A percentile compares a stretch with the other conserved stretches of the same genome.
Conservation (phyloP, 2,113 vertebrate genomes). For the Anarrhichthys ocellatus region DNA sequence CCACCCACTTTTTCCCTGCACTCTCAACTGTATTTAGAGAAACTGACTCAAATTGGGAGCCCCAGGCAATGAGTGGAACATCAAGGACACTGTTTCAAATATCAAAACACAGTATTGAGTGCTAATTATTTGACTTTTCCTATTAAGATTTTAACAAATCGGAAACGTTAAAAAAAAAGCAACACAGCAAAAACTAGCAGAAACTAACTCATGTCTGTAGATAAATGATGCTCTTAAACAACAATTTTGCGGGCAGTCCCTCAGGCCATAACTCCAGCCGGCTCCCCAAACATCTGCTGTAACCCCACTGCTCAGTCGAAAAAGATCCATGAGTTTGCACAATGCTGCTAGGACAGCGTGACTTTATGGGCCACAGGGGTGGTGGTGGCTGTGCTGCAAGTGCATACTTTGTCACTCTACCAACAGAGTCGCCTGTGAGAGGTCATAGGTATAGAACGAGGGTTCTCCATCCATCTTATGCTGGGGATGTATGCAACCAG, state of each 20-base stretch:
- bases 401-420: conserved; percentile 53
- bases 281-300: conserved; percentile 68
- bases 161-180: background rate
- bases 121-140: conserved; percentile 8
- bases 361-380: conserved; percentile 56
- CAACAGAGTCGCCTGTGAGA: conserved; percentile 37
- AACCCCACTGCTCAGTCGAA: conserved; percentile 51
- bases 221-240: conserved; percentile 64
- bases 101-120: background rate
- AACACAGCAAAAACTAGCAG: conserved; percentile 3
- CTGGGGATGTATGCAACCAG: background rate
- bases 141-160: background rate
- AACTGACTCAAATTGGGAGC: conserved; percentile 31
- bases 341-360: conserved; percentile 42
- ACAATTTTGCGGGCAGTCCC: conserved; percentile 49
- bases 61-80: conserved; percentile 11
- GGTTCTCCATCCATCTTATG: conserved; percentile 7
- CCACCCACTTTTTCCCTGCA: background rate
- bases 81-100: conserved; percentile 27
- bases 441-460: conserved; percentile 22
- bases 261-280: conserved; percentile 50
- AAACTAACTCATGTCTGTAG: conserved; percentile 19
- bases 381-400: conserved; percentile 33
- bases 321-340: conserved; percentile 67
- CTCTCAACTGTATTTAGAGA: conserved; percentile 48